Percentiles rank a stretch among this genome's conserved stretches.
Evolutionary conservation across 1,140 invertebrate genomes (phyloP).

Genomic region (Frieseomelitta varia): DNA sequence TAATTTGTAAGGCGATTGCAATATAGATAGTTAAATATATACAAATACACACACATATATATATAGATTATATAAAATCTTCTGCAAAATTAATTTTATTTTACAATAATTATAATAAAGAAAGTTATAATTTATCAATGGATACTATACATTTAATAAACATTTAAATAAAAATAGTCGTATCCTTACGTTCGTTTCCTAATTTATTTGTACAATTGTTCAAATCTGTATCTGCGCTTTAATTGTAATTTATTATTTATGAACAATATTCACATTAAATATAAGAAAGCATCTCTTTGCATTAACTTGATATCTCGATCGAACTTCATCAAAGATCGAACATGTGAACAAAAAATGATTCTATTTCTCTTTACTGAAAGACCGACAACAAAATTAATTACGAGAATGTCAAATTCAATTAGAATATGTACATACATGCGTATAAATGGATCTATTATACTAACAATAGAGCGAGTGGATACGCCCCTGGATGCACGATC

Average conservation of each 20-base stretch:
- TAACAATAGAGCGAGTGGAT: constrained; percentile 8
- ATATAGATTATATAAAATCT: not conserved
- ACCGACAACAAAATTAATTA: not conserved
- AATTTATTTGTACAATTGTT: not conserved
- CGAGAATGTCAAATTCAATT: not conserved
- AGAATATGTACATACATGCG: not conserved
- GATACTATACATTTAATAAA: not conserved
- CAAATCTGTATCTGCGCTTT: not conserved
- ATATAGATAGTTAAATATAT: not conserved
- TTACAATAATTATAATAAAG: not conserved
- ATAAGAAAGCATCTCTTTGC: not conserved
- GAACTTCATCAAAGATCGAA: not conserved
- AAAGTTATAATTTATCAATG: not conserved
- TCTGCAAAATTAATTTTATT: too few species aligned
- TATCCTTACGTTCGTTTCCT: not conserved
- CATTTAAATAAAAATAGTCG: not conserved
- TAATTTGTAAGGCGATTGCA: not conserved
- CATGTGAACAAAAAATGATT: too few species aligned
- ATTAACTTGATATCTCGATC: not conserved
- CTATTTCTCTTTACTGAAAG: too few species aligned
- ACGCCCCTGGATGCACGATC: constrained; percentile 31
- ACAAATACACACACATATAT: not conserved
- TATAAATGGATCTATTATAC: not conserved
- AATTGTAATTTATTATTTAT: not conserved
- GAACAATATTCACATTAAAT: not conserved